Base-by-base conservation (phyloP, 2,797 vertebrate species). In the Enteromius mattozi region DNA sequence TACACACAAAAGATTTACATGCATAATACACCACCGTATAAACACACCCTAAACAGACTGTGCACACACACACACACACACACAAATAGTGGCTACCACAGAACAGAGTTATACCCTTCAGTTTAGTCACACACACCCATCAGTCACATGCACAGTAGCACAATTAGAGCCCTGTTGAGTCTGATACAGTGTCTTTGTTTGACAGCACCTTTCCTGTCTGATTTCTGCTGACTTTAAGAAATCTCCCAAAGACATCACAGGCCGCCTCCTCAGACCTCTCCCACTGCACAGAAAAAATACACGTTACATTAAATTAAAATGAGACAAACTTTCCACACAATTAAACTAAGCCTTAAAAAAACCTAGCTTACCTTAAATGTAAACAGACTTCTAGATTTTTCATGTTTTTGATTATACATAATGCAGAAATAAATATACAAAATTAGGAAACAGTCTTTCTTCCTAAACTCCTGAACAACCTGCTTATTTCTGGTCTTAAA, bases 211-310 rank as follows among this genome's bases (percentile, higher is more conserved):
- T 65, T 82, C 45, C 59, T 76, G 81, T 66, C 45, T 66, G 59
- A 75, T 66, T 82, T 76, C 42, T 83, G 81, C 71, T 66, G 59
- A 76, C n/a, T 82, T n/a, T 40, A 12, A 42, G 30, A 13, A 80
- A 74, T 74, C 68, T 56, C 12, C 54, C 37, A 12, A 51, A n/a
- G 74, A 51, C 51, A 21, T 54, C 19, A 24, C 35, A 24, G 24
- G 24, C 65, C 17, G n/a, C 24, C 47, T 27, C 9, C 27, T 33
- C 47, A 13, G 33, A n/a, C 33, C 17, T 30, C n/a, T 42, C n/a
- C 6, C 27, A 51, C 17, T 21, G 24, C 69, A 37, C 6, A 47
- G 21, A 16, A 71, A 70, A 42, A 40, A 69, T n/a, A 1, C 3
- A 42, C n/a, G 4, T 45, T 9, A 21, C 19, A 63, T 16, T 2